Conservation (phyloP, 2,888 invertebrate genomes). For the Orthonychiurus folsomi region DNA sequence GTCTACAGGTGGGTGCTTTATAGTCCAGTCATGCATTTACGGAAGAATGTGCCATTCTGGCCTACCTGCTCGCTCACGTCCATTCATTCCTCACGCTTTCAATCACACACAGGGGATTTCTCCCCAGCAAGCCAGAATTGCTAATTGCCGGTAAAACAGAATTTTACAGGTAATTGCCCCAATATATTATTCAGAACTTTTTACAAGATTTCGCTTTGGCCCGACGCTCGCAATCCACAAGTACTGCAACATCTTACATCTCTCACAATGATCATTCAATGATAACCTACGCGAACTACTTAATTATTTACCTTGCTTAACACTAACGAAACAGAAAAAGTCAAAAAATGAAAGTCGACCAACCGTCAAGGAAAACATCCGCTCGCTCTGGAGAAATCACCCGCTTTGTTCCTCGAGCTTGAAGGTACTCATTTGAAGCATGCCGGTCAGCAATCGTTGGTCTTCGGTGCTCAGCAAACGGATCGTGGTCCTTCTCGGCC, state of each 20-base stretch:
- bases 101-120: too few species aligned
- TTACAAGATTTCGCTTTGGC: too few species aligned
- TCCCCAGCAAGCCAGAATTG: too few species aligned
- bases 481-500: constrained; percentile 88
- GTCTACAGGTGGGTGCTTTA: too few species aligned
- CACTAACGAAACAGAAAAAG: not conserved
- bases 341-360: constrained; percentile 44
- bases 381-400: constrained; percentile 93
- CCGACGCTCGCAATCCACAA: too few species aligned
- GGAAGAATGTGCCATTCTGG: too few species aligned
- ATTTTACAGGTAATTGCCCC: too few species aligned
- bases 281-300: not conserved
- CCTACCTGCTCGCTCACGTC: too few species aligned
- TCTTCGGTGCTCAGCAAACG: constrained; percentile 81
- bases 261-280: not conserved
- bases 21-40: too few species aligned
- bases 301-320: not conserved
- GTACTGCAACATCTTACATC: not conserved
- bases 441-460: constrained; percentile 92
- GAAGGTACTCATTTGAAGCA: constrained; percentile 75
- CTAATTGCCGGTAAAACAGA: too few species aligned
- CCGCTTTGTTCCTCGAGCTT: constrained; percentile 62
- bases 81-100: too few species aligned
- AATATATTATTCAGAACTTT: too few species aligned
- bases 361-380: constrained; percentile 97